Evolutionary conservation across 2,797 vertebrate species (phyloP).

Genomic region (Anableps anableps): DNA sequence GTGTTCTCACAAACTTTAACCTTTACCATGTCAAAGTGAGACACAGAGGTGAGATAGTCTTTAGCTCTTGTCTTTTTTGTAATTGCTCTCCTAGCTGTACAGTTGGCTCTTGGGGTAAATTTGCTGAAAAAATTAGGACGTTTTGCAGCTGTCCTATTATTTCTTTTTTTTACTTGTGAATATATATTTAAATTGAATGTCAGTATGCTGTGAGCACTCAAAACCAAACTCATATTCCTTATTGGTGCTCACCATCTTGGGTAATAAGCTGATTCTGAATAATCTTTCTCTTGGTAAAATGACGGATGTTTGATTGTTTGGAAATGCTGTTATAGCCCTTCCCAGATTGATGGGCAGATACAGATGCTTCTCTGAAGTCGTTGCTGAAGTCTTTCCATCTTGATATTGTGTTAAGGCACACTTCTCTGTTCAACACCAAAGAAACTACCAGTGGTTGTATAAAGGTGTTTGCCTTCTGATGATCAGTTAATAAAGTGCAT

Average conservation of each 20-base stretch:
- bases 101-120: background rate
- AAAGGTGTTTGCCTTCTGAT: background rate
- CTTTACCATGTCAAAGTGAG: background rate
- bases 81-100: background rate
- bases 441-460: too few relatives aligned
- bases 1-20: background rate
- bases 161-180: background rate
- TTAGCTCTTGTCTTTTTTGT: background rate
- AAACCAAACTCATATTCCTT: too few relatives aligned
- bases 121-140: background rate
- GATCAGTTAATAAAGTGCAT: background rate
- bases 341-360: background rate
- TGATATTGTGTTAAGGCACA: background rate
- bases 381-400: background rate
- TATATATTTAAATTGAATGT: background rate
- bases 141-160: background rate
- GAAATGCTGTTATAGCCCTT: background rate
- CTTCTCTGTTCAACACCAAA: background rate
- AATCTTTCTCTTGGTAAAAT: background rate
- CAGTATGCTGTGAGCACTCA: background rate
- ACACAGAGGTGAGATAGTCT: background rate
- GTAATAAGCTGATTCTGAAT: background rate
- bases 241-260: background rate
- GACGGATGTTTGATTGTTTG: background rate
- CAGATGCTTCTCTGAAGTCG: background rate